phyloP scores from a whole-genome alignment of 64 coral and sea anemone species.

The Orbicella faveolata region DNA sequence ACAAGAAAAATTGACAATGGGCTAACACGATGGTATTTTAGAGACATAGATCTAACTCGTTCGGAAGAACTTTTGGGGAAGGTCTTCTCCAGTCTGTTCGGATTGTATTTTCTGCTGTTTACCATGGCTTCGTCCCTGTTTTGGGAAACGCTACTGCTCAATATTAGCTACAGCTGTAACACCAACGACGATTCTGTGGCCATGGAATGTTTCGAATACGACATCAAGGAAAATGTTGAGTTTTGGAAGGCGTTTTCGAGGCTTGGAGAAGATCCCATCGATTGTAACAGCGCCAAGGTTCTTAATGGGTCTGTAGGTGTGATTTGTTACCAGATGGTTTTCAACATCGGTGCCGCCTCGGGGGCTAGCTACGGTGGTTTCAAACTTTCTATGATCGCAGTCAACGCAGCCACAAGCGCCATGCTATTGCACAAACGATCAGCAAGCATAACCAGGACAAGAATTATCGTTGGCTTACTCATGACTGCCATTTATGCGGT shows the following conservation, averaged over 20 bases:
- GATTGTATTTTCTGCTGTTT: not conserved
- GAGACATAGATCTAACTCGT: not conserved
- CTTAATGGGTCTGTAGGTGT: conserved; percentile 6
- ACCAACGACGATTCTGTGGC: not conserved
- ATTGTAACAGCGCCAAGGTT: conserved; percentile 1
- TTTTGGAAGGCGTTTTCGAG: conserved; percentile 22
- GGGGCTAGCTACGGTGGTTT: conserved; percentile 17
- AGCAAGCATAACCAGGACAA: not conserved
- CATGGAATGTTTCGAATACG: conserved; percentile 19
- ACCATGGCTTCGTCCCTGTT: conserved; percentile 1
- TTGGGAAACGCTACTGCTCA: not conserved
- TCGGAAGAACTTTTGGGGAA: conserved; percentile 5
- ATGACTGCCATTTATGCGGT: not conserved
- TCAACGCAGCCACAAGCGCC: conserved; percentile 8
- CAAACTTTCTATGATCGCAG: conserved; percentile 13
- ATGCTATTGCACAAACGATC: conserved; percentile 11
- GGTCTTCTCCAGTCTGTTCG: not conserved
- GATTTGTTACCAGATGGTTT: conserved; percentile 29
- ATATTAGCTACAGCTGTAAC: not conserved
- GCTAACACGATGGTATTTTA: conserved; percentile 16
- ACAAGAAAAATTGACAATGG: conserved; percentile 7
- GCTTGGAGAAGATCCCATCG: conserved; percentile 3
- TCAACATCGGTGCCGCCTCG: conserved; percentile 7
- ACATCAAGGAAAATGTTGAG: not conserved
- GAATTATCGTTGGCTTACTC: not conserved